Evolutionary conservation across 2,888 invertebrate species (phyloP).

Genomic region (Drosophila ezoana): DNA sequence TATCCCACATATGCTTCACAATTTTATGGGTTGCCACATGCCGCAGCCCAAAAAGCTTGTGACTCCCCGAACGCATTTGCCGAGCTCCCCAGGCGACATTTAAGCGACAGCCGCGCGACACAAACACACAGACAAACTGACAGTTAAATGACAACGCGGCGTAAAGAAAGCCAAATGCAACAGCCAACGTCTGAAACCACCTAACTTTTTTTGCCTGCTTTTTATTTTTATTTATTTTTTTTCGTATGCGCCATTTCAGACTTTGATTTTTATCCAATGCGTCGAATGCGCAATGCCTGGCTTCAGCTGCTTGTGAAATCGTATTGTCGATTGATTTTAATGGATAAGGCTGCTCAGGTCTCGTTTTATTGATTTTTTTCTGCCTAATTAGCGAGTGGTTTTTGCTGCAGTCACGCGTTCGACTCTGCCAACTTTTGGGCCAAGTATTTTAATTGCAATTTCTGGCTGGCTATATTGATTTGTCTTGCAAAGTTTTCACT

Average conservation of each 20-base stretch:
- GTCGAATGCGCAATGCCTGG: slow-evolving; percentile 38
- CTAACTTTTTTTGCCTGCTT: neutral
- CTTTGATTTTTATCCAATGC: slow-evolving; percentile 43
- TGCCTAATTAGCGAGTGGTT: slow-evolving; percentile 53
- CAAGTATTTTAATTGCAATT: slow-evolving; percentile 69
- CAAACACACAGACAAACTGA: slow-evolving; percentile 64
- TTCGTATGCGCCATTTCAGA: slow-evolving; percentile 30
- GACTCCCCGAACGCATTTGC: slow-evolving; percentile 18
- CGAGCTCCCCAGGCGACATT: slow-evolving; percentile 56
- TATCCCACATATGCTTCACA: slow-evolving; percentile 31
- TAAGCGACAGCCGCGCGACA: slow-evolving; percentile 66
- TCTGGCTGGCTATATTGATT: slow-evolving; percentile 58
- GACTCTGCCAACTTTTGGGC: slow-evolving; percentile 33
- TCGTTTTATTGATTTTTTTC: slow-evolving; percentile 48
- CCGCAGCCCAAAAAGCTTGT: neutral
- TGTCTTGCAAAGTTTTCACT: slow-evolving; percentile 54
- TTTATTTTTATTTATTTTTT: neutral
- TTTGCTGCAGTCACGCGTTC: slow-evolving; percentile 51
- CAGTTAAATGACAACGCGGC: slow-evolving; percentile 68
- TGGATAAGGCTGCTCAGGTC: slow-evolving; percentile 1
- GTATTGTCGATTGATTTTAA: slow-evolving; percentile 37
- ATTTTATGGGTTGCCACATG: slow-evolving; percentile 20
- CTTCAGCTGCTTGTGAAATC: slow-evolving; percentile 51
- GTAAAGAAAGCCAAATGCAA: slow-evolving; percentile 37
- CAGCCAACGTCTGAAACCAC: slow-evolving; percentile 29